A percentile compares a stretch with the other conserved stretches of the same genome.
These are phyloP conservation scores for Machimus rusticus DNA, from an alignment of 2,888 invertebrate species.

Conservation along the genomic window DNA sequence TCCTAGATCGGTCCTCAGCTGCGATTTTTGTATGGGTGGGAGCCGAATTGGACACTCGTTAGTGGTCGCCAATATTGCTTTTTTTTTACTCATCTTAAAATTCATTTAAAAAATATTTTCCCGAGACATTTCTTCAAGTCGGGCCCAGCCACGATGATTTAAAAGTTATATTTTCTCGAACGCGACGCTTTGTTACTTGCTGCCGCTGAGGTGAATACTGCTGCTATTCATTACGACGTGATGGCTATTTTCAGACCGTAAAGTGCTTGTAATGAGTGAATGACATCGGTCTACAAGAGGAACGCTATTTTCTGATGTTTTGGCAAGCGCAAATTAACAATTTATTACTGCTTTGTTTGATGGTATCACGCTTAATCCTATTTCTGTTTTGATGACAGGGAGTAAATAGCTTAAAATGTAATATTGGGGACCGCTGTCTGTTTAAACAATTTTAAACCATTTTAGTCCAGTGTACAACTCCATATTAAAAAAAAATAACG, in stretches of 20 bases:
- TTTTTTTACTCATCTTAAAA: neutral
- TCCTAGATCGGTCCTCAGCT: constrained; percentile 15
- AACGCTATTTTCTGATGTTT: neutral
- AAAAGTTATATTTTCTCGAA: neutral
- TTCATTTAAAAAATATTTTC: constrained; percentile 13
- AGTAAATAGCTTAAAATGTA: neutral
- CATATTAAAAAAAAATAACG: neutral
- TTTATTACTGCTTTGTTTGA: neutral
- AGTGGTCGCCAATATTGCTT: neutral
- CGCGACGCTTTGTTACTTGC: neutral
- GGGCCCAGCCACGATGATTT: neutral
- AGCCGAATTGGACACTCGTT: neutral
- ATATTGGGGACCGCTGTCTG: neutral
- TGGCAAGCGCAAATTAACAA: neutral
- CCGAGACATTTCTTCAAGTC: neutral
- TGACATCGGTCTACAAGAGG: neutral
- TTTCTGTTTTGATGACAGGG: neutral
- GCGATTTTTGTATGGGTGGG: neutral
- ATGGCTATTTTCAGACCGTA: constrained; percentile 21
- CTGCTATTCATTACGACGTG: neutral
- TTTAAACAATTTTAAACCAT: neutral
- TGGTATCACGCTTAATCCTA: neutral
- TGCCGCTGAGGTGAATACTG: neutral
- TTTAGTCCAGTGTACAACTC: neutral
- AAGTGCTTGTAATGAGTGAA: constrained; percentile 15